phyloP scores from a whole-genome alignment of 2,113 vertebrate species.

The Callaeas wilsoni region DNA sequence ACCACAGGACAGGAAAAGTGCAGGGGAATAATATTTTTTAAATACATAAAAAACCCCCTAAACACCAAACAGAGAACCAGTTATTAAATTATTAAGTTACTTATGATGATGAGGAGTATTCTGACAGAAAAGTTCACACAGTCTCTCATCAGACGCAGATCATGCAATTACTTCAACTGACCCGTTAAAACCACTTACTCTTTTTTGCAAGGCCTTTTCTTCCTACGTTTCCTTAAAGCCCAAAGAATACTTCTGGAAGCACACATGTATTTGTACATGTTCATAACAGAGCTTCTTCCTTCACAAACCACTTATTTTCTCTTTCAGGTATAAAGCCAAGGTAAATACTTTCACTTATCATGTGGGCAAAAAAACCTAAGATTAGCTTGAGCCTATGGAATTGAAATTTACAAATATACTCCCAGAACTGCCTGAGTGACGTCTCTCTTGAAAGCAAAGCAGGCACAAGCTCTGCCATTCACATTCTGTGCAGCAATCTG shows the following conservation, averaged over 20 bases:
- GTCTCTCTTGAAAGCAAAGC: background rate
- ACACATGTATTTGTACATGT: accelerated
- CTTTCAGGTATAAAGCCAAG: background rate
- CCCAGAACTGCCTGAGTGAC: background rate
- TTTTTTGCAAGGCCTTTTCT: background rate
- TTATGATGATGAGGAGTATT: background rate
- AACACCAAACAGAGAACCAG: background rate
- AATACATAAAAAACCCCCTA: background rate
- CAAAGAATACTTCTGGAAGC: background rate
- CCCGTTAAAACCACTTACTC: background rate
- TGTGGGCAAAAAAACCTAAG: background rate
- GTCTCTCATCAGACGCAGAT: background rate
- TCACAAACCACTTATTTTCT: background rate
- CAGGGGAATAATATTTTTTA: background rate
- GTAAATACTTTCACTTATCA: background rate
- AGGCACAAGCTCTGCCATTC: background rate
- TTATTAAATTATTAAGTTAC: background rate
- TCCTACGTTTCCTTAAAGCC: accelerated
- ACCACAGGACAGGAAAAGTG: background rate
- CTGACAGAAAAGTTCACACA: background rate
- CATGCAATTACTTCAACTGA: background rate
- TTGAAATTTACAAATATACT: background rate
- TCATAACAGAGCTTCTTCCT: background rate
- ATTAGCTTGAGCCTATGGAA: background rate
- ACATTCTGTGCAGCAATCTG: background rate